Conservation (phyloP, 2,113 vertebrate species). For the Motacilla tschutschensis region DNA sequence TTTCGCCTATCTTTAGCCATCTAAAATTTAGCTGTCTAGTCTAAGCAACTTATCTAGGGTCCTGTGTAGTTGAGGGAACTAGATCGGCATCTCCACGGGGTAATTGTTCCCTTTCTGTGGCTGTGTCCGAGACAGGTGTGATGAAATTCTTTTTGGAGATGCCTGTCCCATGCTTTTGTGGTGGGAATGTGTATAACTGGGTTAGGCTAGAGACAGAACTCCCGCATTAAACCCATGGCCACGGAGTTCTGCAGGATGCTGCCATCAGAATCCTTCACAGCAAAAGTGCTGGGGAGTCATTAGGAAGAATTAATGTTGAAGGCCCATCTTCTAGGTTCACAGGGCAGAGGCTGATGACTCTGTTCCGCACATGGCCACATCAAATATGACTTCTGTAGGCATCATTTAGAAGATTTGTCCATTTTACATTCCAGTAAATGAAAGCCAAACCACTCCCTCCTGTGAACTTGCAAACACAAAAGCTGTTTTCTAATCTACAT, state of each 20-base stretch:
- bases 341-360: neutral
- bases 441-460: neutral
- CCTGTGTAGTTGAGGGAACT: neutral
- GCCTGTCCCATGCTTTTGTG: neutral
- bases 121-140: neutral
- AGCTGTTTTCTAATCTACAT: neutral
- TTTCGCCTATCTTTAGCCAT: neutral
- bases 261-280: neutral
- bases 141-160: neutral
- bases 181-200: neutral
- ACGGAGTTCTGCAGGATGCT: neutral
- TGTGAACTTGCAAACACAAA: neutral
- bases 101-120: neutral
- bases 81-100: neutral
- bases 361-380: accelerated
- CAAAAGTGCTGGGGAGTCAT: neutral
- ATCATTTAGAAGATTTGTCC: neutral
- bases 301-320: neutral
- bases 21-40: neutral
- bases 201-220: neutral
- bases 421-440: neutral
- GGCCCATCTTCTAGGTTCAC: neutral
- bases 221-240: neutral
- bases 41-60: neutral
- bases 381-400: neutral